Conservation (phyloP, 1,140 invertebrate species). For the Micrasema longulum region DNA sequence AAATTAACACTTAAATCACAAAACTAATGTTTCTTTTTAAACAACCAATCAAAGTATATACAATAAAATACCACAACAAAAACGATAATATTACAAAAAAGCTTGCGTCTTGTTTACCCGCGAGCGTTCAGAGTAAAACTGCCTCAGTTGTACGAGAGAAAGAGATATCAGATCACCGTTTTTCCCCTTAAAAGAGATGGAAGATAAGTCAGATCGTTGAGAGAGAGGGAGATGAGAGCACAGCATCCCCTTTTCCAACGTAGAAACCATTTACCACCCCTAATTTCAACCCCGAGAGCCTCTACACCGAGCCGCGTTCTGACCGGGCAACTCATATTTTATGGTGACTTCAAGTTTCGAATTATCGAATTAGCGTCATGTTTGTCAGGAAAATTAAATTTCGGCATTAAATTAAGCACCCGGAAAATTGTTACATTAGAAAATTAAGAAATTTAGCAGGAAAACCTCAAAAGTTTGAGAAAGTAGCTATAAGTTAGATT, state of each 20-base stretch:
- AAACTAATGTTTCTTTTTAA: too few species aligned
- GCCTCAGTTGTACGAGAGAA: slow-evolving; percentile 28
- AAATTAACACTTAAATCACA: too few species aligned
- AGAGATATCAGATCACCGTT: slow-evolving; percentile 23
- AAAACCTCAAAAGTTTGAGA: too few species aligned
- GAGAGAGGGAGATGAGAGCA: slow-evolving; percentile 23
- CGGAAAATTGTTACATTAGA: too few species aligned
- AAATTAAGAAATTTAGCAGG: too few species aligned
- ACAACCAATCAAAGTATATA: too few species aligned
- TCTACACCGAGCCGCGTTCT: slow-evolving; percentile 14
- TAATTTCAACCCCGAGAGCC: slow-evolving; percentile 11
- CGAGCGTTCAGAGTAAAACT: slow-evolving; percentile 37
- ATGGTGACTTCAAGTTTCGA: slow-evolving; percentile 4
- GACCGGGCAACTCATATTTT: slow-evolving; percentile 10
- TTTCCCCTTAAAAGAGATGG: slow-evolving; percentile 4
- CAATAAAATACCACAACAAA: slow-evolving; percentile 2
- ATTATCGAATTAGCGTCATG: slow-evolving; percentile 5
- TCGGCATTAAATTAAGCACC: too few species aligned
- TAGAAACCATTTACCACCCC: slow-evolving; percentile 8
- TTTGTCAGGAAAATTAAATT: not conserved
- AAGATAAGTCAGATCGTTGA: not conserved
- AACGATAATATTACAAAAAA: slow-evolving; percentile 12
- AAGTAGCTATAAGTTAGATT: too few species aligned
- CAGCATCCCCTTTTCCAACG: slow-evolving; percentile 24
- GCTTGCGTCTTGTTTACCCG: slow-evolving; percentile 29